Evolutionary conservation across 2,888 invertebrate genomes (phyloP).

Genomic region (Steromphala cineraria): DNA sequence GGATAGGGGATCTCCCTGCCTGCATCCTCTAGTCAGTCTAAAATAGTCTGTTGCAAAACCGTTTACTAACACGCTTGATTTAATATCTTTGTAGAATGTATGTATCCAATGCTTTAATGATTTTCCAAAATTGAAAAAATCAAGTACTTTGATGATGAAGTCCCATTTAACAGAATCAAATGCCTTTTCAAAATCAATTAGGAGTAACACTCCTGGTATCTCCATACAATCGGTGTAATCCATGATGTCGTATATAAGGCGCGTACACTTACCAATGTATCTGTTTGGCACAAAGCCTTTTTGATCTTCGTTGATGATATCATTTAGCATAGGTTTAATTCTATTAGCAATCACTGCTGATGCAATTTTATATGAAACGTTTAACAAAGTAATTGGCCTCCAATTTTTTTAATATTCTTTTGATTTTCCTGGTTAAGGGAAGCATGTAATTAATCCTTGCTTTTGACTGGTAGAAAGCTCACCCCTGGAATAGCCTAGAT

Average conservation of each 20-base stretch:
- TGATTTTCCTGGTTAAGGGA: background rate
- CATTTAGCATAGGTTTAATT: background rate
- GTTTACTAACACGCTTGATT: background rate
- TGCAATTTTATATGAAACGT: background rate
- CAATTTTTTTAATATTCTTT: background rate
- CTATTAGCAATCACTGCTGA: background rate
- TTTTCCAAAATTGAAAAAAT: background rate
- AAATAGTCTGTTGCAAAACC: background rate
- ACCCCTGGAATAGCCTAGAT: background rate
- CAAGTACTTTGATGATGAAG: background rate
- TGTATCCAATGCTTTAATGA: background rate
- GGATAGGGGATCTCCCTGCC: conserved; percentile 25
- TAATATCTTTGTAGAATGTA: background rate
- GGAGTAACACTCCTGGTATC: background rate
- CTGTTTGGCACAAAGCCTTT: background rate
- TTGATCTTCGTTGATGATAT: background rate
- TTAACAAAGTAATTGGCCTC: background rate
- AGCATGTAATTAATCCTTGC: background rate
- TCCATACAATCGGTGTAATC: background rate
- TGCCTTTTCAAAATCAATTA: conserved; percentile 19
- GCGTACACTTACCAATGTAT: background rate
- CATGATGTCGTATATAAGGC: conserved; percentile 6
- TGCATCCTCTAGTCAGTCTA: background rate
- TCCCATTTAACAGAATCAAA: background rate
- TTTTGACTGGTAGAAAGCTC: background rate